Conservation (phyloP, 2,888 invertebrate genomes). For the Alentia gelatinosa region DNA sequence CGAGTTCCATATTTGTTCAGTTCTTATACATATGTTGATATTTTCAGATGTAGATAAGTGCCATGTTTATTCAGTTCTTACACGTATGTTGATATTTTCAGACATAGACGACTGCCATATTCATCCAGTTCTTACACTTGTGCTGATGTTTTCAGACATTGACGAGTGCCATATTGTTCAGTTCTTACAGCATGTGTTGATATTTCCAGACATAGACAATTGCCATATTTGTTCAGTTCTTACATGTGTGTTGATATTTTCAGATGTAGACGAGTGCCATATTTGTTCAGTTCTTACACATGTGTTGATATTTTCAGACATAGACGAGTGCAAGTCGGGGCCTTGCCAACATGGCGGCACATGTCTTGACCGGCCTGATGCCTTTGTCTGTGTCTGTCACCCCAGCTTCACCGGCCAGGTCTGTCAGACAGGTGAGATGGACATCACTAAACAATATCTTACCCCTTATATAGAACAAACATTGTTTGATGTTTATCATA, state of each 20-base stretch:
- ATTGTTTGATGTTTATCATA: too few relatives aligned
- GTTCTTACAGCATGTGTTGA: neutral
- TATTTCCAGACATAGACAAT: neutral
- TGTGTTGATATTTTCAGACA: neutral
- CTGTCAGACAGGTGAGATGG: neutral
- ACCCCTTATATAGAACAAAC: too few relatives aligned
- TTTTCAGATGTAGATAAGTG: too few relatives aligned
- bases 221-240: too few relatives aligned
- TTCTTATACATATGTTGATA: neutral
- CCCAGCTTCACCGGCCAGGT: neutral
- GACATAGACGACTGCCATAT: too few relatives aligned
- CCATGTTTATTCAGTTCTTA: too few relatives aligned
- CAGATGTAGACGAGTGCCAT: neutral
- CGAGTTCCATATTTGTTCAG: too few relatives aligned
- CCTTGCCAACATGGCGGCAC: slow-evolving; percentile 70
- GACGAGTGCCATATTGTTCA: neutral
- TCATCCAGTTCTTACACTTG: too few relatives aligned
- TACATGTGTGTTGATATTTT: neutral
- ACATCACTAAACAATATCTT: too few relatives aligned
- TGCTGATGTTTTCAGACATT: neutral
- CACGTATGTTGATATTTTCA: too few relatives aligned
- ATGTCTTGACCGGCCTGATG: slow-evolving; percentile 24
- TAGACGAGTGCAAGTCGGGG: slow-evolving; percentile 66
- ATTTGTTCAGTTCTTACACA: neutral
- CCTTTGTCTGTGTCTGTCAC: slow-evolving; percentile 57